Evolutionary conservation across 2,113 vertebrate genomes (phyloP), one percentile per base, ranked within the genome.

Genomic region (Brachirus orientalis): DNA sequence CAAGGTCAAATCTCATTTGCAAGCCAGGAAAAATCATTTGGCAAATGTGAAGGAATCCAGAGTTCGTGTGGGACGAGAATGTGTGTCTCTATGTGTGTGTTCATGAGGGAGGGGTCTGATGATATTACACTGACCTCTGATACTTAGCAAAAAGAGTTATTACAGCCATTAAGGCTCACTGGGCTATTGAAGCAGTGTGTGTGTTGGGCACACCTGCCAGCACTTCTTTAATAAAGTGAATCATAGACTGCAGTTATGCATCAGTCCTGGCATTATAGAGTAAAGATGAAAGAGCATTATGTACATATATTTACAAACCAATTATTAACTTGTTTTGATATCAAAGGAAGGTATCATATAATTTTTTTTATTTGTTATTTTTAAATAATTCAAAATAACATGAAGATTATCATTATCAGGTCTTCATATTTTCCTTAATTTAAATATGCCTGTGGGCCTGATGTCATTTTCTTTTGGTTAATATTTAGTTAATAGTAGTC

Each of bases 1-100:
- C 89, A 92, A 92, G 92, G 90, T 91, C 88, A 87, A 58, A 83
- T 77, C 86, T 90, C 86, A 93, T 93, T 90, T 90, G 83, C 88
- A 86, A 89, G 79, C 80, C 80, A 84, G 66, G 74, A 88, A 90
- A 91, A 86, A 73, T 72, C 82, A 90, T 89, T 89, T 90, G 84
- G 85, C 72, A 86, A 85, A 86, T 89, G 84, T 86, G 69, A 75
- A 55, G 79, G 63, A 64, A 66, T 43, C 53, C 69, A 40, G 63
- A 33, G 71, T 19, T 55, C 41, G 61, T 48, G 63, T 36, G 44
- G 33, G 53, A 53, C 4, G 13, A 1, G 10, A 2, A 52, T 13
- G 48, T 22, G 44, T 61, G 43, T 77, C 36, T 33, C 20, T 46
- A 36, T 56, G 55, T 44, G 6, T 0, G 52, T 28, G 44, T 14